A percentile compares a stretch with the other conserved stretches of the same genome.
Evolutionary conservation across 2,888 invertebrate genomes (phyloP).

Genomic region (Macroteleia sp.): DNA sequence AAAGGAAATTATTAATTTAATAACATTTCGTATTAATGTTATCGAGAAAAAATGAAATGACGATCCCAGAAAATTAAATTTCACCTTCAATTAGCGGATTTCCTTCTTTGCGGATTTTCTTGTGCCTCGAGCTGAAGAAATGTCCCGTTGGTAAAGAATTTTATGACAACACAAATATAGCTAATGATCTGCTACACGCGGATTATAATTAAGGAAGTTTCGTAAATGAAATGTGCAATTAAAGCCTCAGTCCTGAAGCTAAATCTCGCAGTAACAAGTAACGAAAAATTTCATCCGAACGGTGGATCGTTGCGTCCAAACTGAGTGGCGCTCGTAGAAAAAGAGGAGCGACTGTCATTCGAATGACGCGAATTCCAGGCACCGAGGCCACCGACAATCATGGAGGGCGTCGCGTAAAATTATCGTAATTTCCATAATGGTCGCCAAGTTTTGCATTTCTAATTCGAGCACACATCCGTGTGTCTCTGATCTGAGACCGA

Average conservation of each 20-base stretch:
- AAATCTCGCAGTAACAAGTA: background rate
- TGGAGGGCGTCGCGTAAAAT: conserved; percentile 54
- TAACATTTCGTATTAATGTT: too few relatives aligned
- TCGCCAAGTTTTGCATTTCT: conserved; percentile 68
- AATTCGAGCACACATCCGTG: conserved; percentile 61
- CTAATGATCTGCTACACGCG: conserved; percentile 25
- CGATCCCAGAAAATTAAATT: too few relatives aligned
- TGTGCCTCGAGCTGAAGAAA: conserved; percentile 23
- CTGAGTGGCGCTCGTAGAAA: background rate
- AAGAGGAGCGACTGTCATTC: conserved; percentile 24
- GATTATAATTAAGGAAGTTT: conserved; percentile 52
- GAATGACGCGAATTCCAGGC: conserved; percentile 16
- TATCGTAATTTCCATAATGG: conserved; percentile 60
- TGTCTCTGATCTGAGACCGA: conserved; percentile 55
- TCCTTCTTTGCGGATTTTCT: conserved; percentile 27
- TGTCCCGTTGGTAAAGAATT: conserved; percentile 33
- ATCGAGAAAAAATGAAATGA: too few relatives aligned
- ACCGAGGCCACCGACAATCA: conserved; percentile 41
- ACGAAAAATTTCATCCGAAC: conserved; percentile 10
- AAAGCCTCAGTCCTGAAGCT: conserved; percentile 12
- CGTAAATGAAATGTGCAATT: conserved; percentile 53
- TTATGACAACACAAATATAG: conserved; percentile 37
- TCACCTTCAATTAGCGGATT: too few relatives aligned
- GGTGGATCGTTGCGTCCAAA: background rate
- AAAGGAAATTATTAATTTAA: too few relatives aligned